These are phyloP conservation scores for Solenodon paradoxus DNA, from an alignment of 2,113 vertebrate genomes.

Conservation along the genomic window DNA sequence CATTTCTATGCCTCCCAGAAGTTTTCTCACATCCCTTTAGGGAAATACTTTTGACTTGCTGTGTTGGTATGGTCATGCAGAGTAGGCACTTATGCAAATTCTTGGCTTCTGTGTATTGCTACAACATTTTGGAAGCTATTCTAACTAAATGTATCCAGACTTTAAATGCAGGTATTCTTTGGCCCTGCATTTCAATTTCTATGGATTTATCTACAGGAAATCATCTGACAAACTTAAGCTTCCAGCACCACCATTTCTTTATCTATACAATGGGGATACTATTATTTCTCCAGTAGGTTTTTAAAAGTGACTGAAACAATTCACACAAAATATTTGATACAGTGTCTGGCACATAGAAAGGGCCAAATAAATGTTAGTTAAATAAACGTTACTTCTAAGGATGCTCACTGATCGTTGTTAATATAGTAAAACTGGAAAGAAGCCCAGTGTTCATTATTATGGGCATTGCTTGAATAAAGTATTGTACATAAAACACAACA, in stretches of 20 bases:
- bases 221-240: neutral
- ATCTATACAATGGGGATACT: neutral
- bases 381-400: conserved; percentile 7
- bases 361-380: neutral
- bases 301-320: conserved; percentile 19
- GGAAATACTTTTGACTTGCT: no score
- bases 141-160: neutral
- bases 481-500: neutral
- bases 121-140: neutral
- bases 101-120: neutral
- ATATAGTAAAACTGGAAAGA: neutral
- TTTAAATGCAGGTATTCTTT: neutral
- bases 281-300: neutral
- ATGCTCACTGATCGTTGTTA: neutral
- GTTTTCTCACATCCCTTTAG: no score
- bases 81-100: neutral
- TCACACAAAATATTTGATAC: neutral
- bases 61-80: neutral
- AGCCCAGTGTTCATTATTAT: neutral
- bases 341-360: neutral
- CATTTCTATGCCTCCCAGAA: no score
- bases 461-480: neutral
- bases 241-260: neutral
- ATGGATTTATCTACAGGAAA: neutral
- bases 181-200: neutral